phyloP scores from a whole-genome alignment of 1,140 invertebrate genomes.

The Bombyx mandarina region DNA sequence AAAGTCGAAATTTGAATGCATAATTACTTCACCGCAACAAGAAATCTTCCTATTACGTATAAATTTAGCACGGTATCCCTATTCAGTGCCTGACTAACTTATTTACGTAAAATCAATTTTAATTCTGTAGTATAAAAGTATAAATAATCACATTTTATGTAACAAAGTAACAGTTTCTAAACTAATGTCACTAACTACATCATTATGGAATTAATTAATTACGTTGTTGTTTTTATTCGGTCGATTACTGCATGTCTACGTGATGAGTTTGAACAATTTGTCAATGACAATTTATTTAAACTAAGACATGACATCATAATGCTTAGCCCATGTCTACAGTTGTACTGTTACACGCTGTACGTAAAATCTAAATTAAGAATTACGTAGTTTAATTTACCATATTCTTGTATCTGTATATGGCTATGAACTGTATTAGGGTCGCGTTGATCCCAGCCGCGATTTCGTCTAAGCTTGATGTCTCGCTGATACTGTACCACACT shows the following conservation, averaged over 20 bases:
- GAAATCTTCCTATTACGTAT: too few relatives aligned
- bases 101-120: too few relatives aligned
- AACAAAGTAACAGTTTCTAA: too few relatives aligned
- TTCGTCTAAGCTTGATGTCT: slow-evolving; percentile 21
- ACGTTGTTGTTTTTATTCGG: not conserved
- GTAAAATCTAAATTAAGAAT: slow-evolving; percentile 1
- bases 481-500: slow-evolving; percentile 29
- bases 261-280: not conserved
- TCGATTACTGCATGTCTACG: not conserved
- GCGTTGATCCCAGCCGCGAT: slow-evolving; percentile 34
- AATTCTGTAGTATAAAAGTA: too few relatives aligned
- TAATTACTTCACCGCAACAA: too few relatives aligned
- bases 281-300: not conserved
- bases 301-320: not conserved
- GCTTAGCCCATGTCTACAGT: not conserved
- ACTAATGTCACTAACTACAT: too few relatives aligned
- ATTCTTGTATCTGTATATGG: slow-evolving; percentile 34
- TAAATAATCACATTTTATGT: too few relatives aligned
- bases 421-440: slow-evolving; percentile 31
- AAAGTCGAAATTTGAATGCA: too few relatives aligned
- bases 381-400: slow-evolving; percentile 25
- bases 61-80: too few relatives aligned
- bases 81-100: too few relatives aligned
- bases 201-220: not conserved
- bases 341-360: not conserved